phyloP scores from a whole-genome alignment of 2,888 invertebrate species.

The Drosophila tripunctata region DNA sequence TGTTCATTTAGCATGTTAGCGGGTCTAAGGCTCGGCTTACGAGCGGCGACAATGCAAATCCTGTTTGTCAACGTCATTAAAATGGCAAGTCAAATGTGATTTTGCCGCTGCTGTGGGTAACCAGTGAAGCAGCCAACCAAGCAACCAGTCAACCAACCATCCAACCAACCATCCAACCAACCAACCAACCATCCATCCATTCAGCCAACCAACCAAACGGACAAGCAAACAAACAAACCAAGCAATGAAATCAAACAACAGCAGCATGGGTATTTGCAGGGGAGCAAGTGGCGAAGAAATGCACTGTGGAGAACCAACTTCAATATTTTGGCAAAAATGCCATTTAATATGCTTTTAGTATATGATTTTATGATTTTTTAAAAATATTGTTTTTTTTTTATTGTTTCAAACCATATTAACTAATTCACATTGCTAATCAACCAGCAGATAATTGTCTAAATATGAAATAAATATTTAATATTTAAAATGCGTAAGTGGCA shows the following conservation, averaged over 20 bases:
- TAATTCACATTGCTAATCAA: too few species aligned
- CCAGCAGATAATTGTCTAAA: too few species aligned
- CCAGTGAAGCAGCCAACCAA: slow-evolving; percentile 19
- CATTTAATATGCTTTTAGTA: too few species aligned
- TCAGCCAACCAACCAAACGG: slow-evolving; percentile 24
- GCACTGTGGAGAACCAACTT: neutral
- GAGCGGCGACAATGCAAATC: slow-evolving; percentile 39
- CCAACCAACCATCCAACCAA: neutral
- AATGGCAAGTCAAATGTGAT: slow-evolving; percentile 71
- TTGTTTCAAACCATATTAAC: too few species aligned
- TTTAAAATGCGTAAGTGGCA: too few species aligned
- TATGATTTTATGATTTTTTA: too few species aligned
- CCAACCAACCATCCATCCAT: neutral
- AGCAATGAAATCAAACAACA: slow-evolving; percentile 69
- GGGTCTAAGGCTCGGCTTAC: slow-evolving; percentile 28
- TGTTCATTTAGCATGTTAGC: slow-evolving; percentile 53
- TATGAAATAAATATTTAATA: too few species aligned
- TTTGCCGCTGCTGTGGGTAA: slow-evolving; percentile 41
- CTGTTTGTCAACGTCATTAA: slow-evolving; percentile 67
- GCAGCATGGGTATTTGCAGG: slow-evolving; percentile 14
- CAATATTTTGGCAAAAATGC: too few species aligned
- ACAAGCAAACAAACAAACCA: slow-evolving; percentile 53
- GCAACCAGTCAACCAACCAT: neutral
- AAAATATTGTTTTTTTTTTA: too few species aligned
- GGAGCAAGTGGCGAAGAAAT: neutral